These are phyloP conservation scores for Lasioglossum vierecki DNA, from an alignment of 2,888 invertebrate species.

Conservation along the genomic window DNA sequence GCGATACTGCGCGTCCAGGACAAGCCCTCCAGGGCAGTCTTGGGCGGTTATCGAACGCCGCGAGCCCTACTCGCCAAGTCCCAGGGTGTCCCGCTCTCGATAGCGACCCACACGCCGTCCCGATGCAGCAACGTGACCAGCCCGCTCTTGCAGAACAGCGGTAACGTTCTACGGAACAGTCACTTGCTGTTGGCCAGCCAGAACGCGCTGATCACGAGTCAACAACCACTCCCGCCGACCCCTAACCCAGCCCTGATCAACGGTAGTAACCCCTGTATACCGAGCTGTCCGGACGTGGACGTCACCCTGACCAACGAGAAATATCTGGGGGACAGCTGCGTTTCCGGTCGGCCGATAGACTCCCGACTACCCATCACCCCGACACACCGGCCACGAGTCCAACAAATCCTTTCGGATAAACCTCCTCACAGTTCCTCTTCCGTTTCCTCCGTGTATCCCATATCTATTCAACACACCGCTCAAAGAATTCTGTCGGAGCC, in stretches of 20 bases:
- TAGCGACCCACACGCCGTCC: conserved; percentile 70
- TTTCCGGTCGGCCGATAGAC: conserved; percentile 49
- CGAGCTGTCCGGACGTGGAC: conserved; percentile 30
- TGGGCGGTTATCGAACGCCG: conserved; percentile 80
- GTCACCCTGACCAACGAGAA: conserved; percentile 37
- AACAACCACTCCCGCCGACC: conserved; percentile 51
- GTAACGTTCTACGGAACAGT: conserved; percentile 60
- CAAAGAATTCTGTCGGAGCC: conserved; percentile 25
- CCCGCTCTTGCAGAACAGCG: conserved; percentile 58
- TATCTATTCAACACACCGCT: conserved; percentile 13
- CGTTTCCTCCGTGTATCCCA: not conserved
- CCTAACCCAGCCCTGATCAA: not conserved
- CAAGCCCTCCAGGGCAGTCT: conserved; percentile 79
- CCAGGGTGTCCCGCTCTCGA: conserved; percentile 75
- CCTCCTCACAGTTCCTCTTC: conserved; percentile 10
- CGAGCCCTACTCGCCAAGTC: conserved; percentile 78
- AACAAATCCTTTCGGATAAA: conserved; percentile 40
- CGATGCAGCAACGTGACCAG: conserved; percentile 41
- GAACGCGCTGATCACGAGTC: conserved; percentile 73
- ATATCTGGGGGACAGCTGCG: conserved; percentile 38
- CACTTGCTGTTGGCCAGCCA: conserved; percentile 68
- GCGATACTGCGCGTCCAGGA: conserved; percentile 80
- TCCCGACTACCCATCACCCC: conserved; percentile 73
- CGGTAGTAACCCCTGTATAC: not conserved
- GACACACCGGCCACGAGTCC: conserved; percentile 70